Evolutionary conservation across 2,797 vertebrate species (phyloP).

Genomic region (Falco berigora): DNA sequence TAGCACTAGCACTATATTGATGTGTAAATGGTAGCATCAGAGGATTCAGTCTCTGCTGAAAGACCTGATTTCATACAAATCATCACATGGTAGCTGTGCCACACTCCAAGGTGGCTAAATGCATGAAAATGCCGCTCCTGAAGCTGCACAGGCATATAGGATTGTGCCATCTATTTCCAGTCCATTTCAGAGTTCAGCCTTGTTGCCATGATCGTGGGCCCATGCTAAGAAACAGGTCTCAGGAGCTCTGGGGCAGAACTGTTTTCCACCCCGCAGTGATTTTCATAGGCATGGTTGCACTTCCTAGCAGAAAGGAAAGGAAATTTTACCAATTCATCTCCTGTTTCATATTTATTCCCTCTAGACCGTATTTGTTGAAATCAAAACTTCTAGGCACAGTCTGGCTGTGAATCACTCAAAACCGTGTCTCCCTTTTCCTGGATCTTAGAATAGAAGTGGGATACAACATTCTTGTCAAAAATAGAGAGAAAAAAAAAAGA

Average conservation of each 20-base stretch:
- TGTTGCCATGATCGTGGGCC: neutral
- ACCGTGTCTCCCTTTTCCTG: fast-evolving
- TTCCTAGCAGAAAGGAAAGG: neutral
- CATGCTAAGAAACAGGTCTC: neutral
- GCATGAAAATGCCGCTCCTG: neutral
- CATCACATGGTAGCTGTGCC: neutral
- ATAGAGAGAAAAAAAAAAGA: too few species aligned
- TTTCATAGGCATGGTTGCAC: neutral
- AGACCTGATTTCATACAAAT: neutral
- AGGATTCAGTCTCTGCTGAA: neutral
- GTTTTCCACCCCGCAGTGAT: neutral
- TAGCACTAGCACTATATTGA: neutral
- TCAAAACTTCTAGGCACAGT: neutral
- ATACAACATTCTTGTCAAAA: neutral
- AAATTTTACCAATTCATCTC: neutral
- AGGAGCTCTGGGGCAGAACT: neutral
- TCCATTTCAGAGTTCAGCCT: neutral
- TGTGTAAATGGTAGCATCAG: neutral
- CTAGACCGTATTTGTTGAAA: neutral
- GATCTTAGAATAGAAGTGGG: neutral
- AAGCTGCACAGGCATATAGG: neutral
- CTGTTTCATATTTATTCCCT: neutral
- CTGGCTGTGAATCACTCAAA: neutral
- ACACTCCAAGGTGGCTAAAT: neutral
- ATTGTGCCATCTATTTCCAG: neutral